phyloP scores from a whole-genome alignment of 92 coral and sea anemone species.

The Porites rus region DNA sequence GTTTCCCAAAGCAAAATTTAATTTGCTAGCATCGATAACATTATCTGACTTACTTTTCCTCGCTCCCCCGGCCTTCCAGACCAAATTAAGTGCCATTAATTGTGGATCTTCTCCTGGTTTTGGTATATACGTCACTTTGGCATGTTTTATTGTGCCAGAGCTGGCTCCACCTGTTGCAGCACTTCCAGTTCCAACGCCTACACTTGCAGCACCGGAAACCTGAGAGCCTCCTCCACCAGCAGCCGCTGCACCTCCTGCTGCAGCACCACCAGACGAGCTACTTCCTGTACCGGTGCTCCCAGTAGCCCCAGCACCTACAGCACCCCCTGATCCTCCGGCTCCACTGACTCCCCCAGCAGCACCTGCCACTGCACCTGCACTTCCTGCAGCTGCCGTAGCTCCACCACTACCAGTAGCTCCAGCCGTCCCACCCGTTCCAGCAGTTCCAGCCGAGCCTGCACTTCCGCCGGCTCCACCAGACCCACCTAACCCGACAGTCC shows the following conservation, averaged over 20 bases:
- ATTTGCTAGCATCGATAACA: too few species aligned
- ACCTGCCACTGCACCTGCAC: background rate
- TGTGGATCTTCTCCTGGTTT: slow-evolving; percentile 62
- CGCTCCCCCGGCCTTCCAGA: slow-evolving; percentile 44
- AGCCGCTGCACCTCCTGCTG: slow-evolving; percentile 21
- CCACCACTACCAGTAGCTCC: slow-evolving; percentile 18
- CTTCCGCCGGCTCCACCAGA: background rate
- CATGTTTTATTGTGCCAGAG: background rate
- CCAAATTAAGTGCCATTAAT: slow-evolving; percentile 12
- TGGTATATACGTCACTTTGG: background rate
- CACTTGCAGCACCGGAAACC: slow-evolving; percentile 13
- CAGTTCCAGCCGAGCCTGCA: background rate
- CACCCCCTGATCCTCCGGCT: background rate
- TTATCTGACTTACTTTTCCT: slow-evolving; percentile 31
- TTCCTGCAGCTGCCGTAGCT: slow-evolving; percentile 14
- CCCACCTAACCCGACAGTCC: background rate
- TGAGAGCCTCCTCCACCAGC: slow-evolving; percentile 23
- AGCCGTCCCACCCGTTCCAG: background rate
- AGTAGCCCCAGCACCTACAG: background rate
- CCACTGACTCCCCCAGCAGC: background rate
- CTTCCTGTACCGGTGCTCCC: background rate
- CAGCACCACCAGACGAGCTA: slow-evolving; percentile 4
- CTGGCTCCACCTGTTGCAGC: background rate
- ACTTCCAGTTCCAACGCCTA: background rate
- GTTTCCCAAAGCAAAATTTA: too few species aligned